phyloP scores from a whole-genome alignment of 2,797 vertebrate genomes.

The Lemur catta region DNA sequence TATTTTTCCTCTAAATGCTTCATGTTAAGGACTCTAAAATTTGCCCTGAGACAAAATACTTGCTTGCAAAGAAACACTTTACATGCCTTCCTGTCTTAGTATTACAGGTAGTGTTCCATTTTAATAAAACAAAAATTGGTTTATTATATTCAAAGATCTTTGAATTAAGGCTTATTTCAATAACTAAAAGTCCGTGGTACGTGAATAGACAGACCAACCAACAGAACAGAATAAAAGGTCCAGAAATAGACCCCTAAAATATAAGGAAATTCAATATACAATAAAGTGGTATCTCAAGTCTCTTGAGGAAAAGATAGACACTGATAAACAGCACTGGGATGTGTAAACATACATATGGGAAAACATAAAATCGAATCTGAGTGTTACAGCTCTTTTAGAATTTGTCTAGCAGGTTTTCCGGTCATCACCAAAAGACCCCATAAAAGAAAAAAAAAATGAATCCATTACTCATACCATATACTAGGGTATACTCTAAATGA shows the following conservation, averaged over 20 bases:
- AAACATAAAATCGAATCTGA: neutral
- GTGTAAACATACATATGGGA: neutral
- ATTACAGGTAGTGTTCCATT: constrained; percentile 5
- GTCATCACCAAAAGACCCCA: no score
- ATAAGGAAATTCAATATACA: neutral
- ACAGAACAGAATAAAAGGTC: neutral
- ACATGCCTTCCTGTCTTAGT: neutral
- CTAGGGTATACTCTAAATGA: neutral
- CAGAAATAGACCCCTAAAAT: neutral
- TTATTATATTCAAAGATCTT: neutral
- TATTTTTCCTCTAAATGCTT: constrained; percentile 29
- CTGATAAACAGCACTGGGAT: neutral
- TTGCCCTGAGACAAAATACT: constrained; percentile 21
- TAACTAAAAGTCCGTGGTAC: neutral
- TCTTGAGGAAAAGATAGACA: neutral
- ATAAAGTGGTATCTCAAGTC: neutral
- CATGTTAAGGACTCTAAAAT: constrained; percentile 32
- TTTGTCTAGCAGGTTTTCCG: no score
- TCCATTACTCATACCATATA: neutral
- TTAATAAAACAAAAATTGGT: constrained; percentile 3
- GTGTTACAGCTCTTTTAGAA: no score
- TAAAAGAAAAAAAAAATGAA: neutral
- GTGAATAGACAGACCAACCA: neutral
- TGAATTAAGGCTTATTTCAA: neutral
- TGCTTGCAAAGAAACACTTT: neutral